Evolutionary conservation across 2,888 invertebrate species (phyloP), one percentile per base, ranked within the genome.

Genomic region (Leptopilina myrica): DNA sequence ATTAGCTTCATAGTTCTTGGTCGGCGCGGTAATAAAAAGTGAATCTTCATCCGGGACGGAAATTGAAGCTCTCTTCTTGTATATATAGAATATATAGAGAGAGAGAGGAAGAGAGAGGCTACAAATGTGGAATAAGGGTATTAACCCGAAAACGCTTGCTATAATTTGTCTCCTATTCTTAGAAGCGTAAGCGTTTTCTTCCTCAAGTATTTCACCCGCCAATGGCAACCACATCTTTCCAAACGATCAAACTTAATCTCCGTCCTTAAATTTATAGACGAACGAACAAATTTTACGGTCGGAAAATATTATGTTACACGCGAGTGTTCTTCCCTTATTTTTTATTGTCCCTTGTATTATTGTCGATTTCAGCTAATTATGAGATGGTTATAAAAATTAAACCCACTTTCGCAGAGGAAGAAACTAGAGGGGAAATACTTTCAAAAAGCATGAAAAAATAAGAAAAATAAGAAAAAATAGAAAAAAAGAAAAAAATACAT

Each of bases 161-260:
- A 73, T 73, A 73, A 73, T 73, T 73, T 73, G 73, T 73, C 73
- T 20, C 33, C 73, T 73, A 56, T 73, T 56, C 73, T 73, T 73
- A 73, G 73, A 56, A 20, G 33, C 69, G 69, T 53, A 69, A 69
- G 69, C 73, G n/a, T 53, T 73, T 73, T 73, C 20, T 53, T 73
- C 56, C 56, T 8, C 0, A 43, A 26, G 56, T 53, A 9, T 73
- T 73, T 33, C 53, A 73, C 56, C 56, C 56, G 33, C 33, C 53
- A 73, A 33, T 56, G 49, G 73, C 67, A 53, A 33, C 14, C 53
- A 26, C n/a, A 73, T 73, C 33, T 26, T 73, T 56, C 73, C 56
- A 56, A 56, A 56, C 73, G 33, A 73, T 73, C 56, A 56, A 56
- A 73, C 56, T 56, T 73, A 73, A 73, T 73, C 73, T 73, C 33